Evolutionary conservation across 2,797 vertebrate genomes (phyloP).

Genomic region (Syndactyla subalaris): DNA sequence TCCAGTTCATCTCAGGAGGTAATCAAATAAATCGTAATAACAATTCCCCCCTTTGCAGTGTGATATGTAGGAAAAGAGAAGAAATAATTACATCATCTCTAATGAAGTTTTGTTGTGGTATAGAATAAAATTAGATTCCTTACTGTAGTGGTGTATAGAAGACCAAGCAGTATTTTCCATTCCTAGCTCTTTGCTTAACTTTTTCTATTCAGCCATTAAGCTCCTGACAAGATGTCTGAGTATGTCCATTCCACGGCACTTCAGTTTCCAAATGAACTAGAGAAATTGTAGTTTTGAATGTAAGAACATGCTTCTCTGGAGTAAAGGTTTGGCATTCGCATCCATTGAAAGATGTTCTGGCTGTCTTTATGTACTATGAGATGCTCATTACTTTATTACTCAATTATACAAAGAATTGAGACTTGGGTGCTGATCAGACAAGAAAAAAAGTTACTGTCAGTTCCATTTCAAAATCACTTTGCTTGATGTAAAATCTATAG

Average conservation of each 20-base stretch:
- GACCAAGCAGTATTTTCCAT: background rate
- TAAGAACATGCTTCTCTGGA: conserved; percentile 7
- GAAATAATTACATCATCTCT: background rate
- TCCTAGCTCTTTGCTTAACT: background rate
- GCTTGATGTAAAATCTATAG: background rate
- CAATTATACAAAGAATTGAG: background rate
- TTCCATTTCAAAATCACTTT: background rate
- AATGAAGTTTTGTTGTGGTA: background rate
- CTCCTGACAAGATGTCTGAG: background rate
- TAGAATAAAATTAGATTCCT: background rate
- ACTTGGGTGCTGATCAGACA: conserved; percentile 4
- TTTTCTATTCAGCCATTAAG: background rate
- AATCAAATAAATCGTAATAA: background rate
- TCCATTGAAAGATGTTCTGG: background rate
- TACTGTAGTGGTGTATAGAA: background rate
- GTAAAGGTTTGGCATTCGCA: background rate
- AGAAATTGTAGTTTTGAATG: background rate
- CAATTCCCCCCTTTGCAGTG: background rate
- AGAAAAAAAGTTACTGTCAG: background rate
- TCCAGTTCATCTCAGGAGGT: background rate
- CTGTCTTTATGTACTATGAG: background rate
- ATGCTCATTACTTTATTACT: background rate
- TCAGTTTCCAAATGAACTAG: conserved; percentile 3
- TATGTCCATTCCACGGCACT: background rate
- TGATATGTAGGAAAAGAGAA: background rate